Evolutionary conservation across 2,888 invertebrate species (phyloP), one percentile per base, ranked within the genome.

Genomic region (Acheta domesticus): DNA sequence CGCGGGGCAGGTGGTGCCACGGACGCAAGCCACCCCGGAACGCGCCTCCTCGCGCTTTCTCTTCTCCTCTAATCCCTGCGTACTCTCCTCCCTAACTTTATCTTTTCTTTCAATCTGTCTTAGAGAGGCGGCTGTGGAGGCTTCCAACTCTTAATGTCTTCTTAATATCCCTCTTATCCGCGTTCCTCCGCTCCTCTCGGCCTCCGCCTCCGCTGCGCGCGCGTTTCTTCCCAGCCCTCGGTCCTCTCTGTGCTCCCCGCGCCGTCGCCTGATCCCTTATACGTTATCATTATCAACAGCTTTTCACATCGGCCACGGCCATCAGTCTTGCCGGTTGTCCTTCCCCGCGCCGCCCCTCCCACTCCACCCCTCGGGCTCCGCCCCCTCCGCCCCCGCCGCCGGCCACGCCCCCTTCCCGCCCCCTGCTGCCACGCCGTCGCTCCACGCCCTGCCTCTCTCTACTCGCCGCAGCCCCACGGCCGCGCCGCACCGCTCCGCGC

Each of bases 161-260:
- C 81, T 81, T 81, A 81, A 81, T 81, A 81, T 80, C 81, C 80
- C 79, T 77, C 80, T 81, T 81, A 81, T 77, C 80, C 80, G 49
- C 73, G 75, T 75, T 49, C 36, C 50, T 62, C 23, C 77, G 21
- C 79, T 73, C 48, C n/a, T 49, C 49, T 49, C 49, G 73, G 48
- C 74, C 74, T 36, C 49, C 20, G 75, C 76, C n/a, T 8, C 62
- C 36, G 36, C 36, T 36, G 36, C 36, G 36, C 36, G 36, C 36
- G 36, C 36, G 36, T 62, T n/a, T 62, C 62, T 62, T n/a, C 62
- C 74, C 78, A 12, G 36, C 78, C 62, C 62, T 78, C 78, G 19
- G 36, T 74, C 16, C 20, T 78, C 73, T 73, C 78, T 78, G 20
- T n/a, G 48, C 49, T 76, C 49, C 76, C 76, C 48, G 48, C 36